Conservation (phyloP, 30 jellyfish, hydroid and myxozoan genomes). For the Turritopsis rubra region DNA sequence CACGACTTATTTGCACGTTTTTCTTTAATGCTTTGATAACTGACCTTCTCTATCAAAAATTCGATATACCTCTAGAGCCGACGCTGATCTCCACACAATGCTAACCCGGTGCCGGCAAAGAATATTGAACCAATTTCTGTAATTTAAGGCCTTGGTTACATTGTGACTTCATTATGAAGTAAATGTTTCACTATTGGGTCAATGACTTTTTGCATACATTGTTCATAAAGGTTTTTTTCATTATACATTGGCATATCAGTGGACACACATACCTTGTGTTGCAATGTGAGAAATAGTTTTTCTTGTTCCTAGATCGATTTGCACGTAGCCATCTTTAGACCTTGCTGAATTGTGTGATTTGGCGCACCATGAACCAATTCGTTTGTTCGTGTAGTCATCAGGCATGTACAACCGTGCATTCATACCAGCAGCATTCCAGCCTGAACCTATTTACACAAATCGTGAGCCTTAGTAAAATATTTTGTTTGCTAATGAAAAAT, state of each 20-base stretch:
- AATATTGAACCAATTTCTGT: no score
- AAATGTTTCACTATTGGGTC: no score
- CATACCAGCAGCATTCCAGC: conserved; percentile 78
- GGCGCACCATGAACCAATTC: conserved; percentile 96
- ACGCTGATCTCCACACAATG: no score
- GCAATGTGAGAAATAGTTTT: conserved; percentile 67
- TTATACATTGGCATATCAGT: neutral
- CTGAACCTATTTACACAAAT: conserved; percentile 13
- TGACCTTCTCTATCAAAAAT: no score
- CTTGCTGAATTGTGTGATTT: conserved; percentile 26
- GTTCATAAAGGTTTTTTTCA: neutral
- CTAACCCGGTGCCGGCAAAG: no score
- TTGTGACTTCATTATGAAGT: no score
- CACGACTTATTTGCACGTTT: no score
- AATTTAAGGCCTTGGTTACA: no score
- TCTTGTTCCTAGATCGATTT: conserved; percentile 62
- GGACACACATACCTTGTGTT: conserved; percentile 66
- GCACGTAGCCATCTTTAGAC: conserved; percentile 40
- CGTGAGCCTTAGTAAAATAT: neutral
- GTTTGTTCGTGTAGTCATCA: conserved; percentile 76
- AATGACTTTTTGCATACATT: no score
- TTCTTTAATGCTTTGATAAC: no score
- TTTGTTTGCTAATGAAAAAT: neutral
- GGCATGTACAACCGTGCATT: conserved; percentile 81
- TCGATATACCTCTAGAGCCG: no score